Evolutionary conservation across 2,888 invertebrate species (phyloP).

Genomic region (Sesamia inferens): DNA sequence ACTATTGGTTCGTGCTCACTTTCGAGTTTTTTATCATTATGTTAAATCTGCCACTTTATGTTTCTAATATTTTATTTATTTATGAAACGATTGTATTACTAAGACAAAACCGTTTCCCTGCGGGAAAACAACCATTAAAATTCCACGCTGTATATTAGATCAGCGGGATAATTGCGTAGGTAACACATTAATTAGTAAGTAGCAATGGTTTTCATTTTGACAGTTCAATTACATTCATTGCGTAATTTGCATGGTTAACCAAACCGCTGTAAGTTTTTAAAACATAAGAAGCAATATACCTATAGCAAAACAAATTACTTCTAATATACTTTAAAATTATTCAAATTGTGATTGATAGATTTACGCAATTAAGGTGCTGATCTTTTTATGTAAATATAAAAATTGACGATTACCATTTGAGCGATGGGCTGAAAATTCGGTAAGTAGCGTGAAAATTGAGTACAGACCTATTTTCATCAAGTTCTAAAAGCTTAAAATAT

Average conservation of each 20-base stretch:
- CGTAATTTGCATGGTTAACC: background rate
- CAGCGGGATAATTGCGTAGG: background rate
- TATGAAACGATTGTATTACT: too few relatives aligned
- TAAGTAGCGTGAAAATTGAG: conserved; percentile 19
- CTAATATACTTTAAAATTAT: background rate
- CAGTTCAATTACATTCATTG: background rate
- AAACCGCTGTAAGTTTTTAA: background rate
- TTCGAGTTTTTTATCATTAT: too few relatives aligned
- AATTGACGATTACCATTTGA: background rate
- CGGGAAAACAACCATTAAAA: too few relatives aligned
- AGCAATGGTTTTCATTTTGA: background rate
- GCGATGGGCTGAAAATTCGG: background rate
- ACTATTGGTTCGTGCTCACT: too few relatives aligned
- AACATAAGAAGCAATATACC: background rate
- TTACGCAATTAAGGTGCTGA: background rate
- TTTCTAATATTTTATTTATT: too few relatives aligned
- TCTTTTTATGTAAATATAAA: background rate
- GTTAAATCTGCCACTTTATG: too few relatives aligned
- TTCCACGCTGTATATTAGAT: too few relatives aligned
- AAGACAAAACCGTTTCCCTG: too few relatives aligned
- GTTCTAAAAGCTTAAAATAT: conserved; percentile 35
- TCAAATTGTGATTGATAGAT: background rate
- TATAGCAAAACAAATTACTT: too few relatives aligned
- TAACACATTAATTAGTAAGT: background rate
- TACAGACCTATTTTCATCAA: conserved; percentile 18